These are phyloP conservation scores for Phaethon lepturus DNA, from an alignment of 2,113 vertebrate species.

Conservation along the genomic window DNA sequence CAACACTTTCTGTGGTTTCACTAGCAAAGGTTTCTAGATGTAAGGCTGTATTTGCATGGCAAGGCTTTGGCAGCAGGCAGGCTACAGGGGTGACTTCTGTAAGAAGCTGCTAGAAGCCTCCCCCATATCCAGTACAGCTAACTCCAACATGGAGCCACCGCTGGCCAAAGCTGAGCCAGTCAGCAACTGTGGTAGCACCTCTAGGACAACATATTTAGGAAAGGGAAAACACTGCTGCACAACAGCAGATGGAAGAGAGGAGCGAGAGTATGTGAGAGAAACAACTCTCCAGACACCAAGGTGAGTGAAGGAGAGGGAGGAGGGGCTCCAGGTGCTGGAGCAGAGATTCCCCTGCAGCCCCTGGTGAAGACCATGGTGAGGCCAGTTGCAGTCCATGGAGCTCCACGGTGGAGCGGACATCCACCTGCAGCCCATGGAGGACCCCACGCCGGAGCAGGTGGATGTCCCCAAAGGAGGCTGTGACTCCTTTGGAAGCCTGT, in stretches of 20 bases:
- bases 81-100: neutral
- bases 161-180: neutral
- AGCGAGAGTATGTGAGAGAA: neutral
- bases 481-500: neutral
- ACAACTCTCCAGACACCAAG: neutral
- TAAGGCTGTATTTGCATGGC: neutral
- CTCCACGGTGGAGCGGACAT: neutral
- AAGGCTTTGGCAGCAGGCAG: neutral
- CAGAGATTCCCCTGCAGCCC: neutral
- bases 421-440: too few relatives aligned
- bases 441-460: accelerated
- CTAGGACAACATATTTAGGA: neutral
- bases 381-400: neutral
- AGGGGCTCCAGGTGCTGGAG: neutral
- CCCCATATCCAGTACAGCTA: too few relatives aligned
- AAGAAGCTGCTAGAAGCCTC: neutral
- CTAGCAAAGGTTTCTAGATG: neutral
- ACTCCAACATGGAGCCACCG: neutral
- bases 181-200: accelerated
- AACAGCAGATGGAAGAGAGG: neutral
- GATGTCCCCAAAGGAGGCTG: neutral
- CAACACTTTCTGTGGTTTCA: neutral
- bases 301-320: neutral
- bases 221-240: neutral
- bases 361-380: neutral